Conservation (phyloP, 1,140 invertebrate species). For the Meloidogyne exigua region DNA sequence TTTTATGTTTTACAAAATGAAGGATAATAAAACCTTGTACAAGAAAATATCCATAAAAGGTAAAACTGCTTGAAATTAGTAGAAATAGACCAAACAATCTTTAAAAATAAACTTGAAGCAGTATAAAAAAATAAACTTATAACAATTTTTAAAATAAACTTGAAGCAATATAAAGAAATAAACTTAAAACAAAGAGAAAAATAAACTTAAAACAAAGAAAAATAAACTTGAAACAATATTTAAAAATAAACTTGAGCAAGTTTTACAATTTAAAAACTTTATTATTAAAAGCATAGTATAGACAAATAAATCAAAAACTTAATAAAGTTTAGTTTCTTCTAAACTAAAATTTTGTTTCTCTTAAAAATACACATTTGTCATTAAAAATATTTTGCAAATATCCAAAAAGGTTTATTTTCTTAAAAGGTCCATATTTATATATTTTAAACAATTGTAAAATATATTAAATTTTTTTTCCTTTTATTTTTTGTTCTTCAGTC, state of each 20-base stretch:
- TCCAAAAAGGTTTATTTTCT: not conserved
- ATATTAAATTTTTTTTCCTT: too few species aligned
- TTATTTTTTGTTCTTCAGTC: too few species aligned
- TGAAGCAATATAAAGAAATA: not conserved
- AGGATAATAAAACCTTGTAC: not conserved
- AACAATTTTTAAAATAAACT: not conserved
- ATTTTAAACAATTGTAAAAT: constrained; percentile 1
- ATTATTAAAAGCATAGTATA: not conserved
- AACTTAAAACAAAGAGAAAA: not conserved
- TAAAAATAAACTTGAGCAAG: not conserved
- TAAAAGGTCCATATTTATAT: not conserved
- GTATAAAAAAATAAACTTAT: not conserved
- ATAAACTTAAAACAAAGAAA: not conserved
- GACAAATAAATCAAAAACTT: not conserved
- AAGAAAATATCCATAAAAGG: not conserved
- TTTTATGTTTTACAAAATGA: not conserved
- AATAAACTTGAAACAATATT: too few species aligned
- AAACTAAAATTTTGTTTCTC: not conserved
- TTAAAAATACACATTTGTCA: not conserved
- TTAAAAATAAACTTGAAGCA: not conserved
- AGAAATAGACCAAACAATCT: not conserved
- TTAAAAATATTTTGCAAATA: not conserved
- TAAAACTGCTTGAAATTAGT: not conserved
- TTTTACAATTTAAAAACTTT: not conserved
- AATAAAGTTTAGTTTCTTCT: not conserved